A percentile compares a stretch with the other conserved stretches of the same genome.
These are phyloP conservation scores for Esox masquinongy DNA, from an alignment of 2,797 vertebrate species.

Conservation along the genomic window DNA sequence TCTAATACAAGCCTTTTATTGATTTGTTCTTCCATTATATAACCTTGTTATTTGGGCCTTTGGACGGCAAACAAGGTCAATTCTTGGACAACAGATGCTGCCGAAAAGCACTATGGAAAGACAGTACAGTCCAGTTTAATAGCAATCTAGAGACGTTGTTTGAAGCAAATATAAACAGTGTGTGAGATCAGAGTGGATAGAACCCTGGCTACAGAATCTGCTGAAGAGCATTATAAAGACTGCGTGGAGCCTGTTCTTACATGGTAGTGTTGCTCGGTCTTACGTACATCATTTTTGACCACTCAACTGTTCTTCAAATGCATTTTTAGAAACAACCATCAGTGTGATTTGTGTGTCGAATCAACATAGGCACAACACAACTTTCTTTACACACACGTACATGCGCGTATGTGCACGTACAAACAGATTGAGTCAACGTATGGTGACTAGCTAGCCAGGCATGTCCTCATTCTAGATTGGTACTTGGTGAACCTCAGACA, in stretches of 20 bases:
- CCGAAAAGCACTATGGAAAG: neutral
- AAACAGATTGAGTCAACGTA: neutral
- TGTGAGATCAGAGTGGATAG: too few relatives aligned
- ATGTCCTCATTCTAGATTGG: neutral
- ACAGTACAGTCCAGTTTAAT: neutral
- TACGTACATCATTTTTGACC: neutral
- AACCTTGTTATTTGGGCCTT: neutral
- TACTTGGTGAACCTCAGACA: neutral
- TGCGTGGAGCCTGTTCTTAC: neutral
- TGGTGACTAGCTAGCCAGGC: neutral
- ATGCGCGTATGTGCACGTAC: neutral
- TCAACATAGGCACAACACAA: neutral
- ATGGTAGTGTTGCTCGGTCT: neutral
- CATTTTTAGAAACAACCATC: neutral
- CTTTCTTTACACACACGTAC: neutral
- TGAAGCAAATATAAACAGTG: too few relatives aligned
- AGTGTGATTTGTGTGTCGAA: neutral
- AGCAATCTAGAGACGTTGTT: too few relatives aligned
- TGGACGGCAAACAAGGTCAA: conserved; percentile 3
- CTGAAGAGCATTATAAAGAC: too few relatives aligned
- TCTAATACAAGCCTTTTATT: neutral
- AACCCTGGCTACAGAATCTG: too few relatives aligned
- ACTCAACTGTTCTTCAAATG: neutral
- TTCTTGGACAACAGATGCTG: neutral
- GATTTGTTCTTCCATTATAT: conserved; percentile 3